Percentiles rank a stretch among this genome's conserved stretches.
Conservation (phyloP, 2,113 vertebrate species). For the Barnardius zonarius region DNA sequence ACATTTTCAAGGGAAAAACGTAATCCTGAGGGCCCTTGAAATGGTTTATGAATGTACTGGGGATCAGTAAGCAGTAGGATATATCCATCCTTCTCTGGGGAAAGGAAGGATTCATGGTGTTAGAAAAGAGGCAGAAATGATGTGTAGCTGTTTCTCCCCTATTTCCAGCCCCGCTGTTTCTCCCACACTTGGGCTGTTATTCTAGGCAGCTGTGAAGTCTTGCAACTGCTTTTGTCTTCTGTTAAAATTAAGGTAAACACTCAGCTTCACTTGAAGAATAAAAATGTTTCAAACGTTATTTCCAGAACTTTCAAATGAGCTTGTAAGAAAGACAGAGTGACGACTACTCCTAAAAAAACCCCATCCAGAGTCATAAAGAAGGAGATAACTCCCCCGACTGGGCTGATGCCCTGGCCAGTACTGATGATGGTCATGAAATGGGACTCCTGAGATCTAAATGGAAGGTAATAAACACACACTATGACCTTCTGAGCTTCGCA, state of each 20-base stretch:
- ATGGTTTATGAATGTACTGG: not conserved
- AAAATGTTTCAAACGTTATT: not conserved
- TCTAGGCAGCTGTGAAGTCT: not conserved
- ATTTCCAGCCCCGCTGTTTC: not conserved
- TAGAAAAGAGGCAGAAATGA: not conserved
- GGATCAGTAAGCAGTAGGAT: not conserved
- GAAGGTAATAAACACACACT: slow-evolving; percentile 51
- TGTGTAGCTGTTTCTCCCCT: not conserved
- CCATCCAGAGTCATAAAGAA: slow-evolving; percentile 40
- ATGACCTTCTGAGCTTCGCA: slow-evolving; percentile 71
- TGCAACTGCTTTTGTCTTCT: not conserved
- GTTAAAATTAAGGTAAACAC: not conserved
- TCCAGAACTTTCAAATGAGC: not conserved
- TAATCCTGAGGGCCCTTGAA: not conserved
- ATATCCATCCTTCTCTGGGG: not conserved
- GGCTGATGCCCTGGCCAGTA: slow-evolving; percentile 24
- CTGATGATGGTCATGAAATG: slow-evolving; percentile 58
- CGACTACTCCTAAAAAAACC: not conserved
- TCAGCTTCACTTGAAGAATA: not conserved
- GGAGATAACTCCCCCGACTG: slow-evolving; percentile 51
- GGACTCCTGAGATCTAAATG: slow-evolving; percentile 64
- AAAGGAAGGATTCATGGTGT: not conserved
- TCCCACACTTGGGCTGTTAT: not conserved
- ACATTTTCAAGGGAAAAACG: not conserved
- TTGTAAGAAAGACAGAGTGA: slow-evolving; percentile 16